Percentiles rank a stretch among this genome's conserved stretches.
Evolutionary conservation across 2,113 vertebrate species (phyloP).

Genomic region (Lipotes vexillifer): DNA sequence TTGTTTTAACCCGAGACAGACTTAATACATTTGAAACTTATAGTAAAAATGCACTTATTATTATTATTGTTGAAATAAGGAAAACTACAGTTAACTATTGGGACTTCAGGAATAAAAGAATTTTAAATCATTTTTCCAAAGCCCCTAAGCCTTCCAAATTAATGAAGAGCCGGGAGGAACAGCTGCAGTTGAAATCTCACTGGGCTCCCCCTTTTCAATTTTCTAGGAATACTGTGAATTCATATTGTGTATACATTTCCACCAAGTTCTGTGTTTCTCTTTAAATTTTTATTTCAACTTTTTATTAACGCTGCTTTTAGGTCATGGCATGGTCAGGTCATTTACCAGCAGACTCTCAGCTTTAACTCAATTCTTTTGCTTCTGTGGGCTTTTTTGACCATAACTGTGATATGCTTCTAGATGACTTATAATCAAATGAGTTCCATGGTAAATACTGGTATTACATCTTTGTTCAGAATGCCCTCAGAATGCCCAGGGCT

Average conservation of each 20-base stretch:
- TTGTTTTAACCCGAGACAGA: background rate
- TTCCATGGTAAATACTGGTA: background rate
- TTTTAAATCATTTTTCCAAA: slow-evolving; percentile 5
- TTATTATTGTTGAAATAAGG: slow-evolving; percentile 15
- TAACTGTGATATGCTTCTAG: background rate
- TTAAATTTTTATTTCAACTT: slow-evolving; percentile 49
- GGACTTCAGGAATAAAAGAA: background rate
- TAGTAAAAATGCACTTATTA: background rate
- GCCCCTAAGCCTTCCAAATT: background rate
- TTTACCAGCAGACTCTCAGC: background rate
- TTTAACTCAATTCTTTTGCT: slow-evolving; percentile 39
- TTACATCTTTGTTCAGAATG: background rate
- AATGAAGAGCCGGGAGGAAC: background rate
- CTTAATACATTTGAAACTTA: background rate
- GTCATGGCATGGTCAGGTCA: background rate
- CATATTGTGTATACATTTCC: background rate
- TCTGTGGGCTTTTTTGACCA: background rate
- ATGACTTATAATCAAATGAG: slow-evolving; percentile 1
- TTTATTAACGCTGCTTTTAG: background rate
- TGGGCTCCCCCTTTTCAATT: background rate
- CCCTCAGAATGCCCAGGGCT: slow-evolving; percentile 23
- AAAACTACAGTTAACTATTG: background rate
- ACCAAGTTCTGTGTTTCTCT: background rate
- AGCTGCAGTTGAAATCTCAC: background rate
- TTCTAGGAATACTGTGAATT: slow-evolving; percentile 22